phyloP scores from a whole-genome alignment of 2,888 invertebrate genomes.

The Xylocampa areola region DNA sequence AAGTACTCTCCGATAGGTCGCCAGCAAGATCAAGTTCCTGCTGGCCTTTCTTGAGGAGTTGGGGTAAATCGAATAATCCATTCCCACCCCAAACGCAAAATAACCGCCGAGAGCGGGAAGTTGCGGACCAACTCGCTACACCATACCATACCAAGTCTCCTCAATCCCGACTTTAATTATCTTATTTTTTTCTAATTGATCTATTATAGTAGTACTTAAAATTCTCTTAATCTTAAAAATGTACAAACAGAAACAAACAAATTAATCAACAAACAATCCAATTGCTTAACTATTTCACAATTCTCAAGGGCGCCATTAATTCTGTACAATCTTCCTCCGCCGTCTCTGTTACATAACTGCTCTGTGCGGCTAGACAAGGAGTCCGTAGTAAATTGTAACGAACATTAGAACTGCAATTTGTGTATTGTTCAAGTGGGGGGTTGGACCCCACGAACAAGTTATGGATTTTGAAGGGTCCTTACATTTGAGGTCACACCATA shows the following conservation, averaged over 20 bases:
- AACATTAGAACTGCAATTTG: slow-evolving; percentile 79
- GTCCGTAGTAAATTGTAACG: slow-evolving; percentile 62
- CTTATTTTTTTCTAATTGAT: too few species aligned
- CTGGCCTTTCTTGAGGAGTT: too few species aligned
- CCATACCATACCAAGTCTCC: too few species aligned
- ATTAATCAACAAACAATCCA: slow-evolving; percentile 36
- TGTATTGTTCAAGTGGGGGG: slow-evolving; percentile 75
- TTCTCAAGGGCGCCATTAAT: slow-evolving; percentile 40
- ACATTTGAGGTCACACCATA: slow-evolving; percentile 64
- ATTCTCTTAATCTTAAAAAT: too few species aligned
- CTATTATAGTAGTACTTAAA: too few species aligned
- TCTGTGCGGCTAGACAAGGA: slow-evolving; percentile 50
- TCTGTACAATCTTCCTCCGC: slow-evolving; percentile 12
- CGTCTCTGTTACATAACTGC: slow-evolving; percentile 32
- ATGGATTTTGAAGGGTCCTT: slow-evolving; percentile 71
- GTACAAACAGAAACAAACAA: slow-evolving; percentile 2
- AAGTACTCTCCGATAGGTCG: too few species aligned
- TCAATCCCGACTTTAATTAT: too few species aligned
- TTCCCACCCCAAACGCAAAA: too few species aligned
- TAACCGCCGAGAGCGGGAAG: too few species aligned
- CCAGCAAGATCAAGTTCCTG: too few species aligned
- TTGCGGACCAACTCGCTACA: too few species aligned
- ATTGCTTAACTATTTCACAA: slow-evolving; percentile 26
- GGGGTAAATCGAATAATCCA: too few species aligned
- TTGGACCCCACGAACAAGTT: slow-evolving; percentile 70